These are phyloP conservation scores for Parus major DNA, from an alignment of 2,113 vertebrate species.

Conservation along the genomic window DNA sequence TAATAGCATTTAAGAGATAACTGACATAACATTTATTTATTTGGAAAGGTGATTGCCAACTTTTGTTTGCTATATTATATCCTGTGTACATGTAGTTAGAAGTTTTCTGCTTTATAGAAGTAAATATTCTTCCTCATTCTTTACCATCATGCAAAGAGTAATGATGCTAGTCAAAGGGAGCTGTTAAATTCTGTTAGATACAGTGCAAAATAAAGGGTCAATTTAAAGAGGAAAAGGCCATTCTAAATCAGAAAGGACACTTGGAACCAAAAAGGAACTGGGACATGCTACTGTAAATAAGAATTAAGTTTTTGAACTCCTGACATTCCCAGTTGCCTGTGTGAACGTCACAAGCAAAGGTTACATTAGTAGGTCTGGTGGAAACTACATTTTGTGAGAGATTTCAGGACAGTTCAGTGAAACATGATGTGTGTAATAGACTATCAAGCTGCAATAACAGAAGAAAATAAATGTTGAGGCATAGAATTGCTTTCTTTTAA, in stretches of 20 bases:
- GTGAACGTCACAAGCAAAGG: background rate
- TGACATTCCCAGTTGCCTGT: background rate
- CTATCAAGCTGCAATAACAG: background rate
- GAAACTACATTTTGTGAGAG: background rate
- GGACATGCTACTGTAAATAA: background rate
- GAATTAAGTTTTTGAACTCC: background rate
- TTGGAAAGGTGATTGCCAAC: background rate
- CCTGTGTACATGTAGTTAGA: background rate
- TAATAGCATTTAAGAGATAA: conserved; percentile 8
- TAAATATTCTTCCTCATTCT: background rate
- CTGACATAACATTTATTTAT: background rate
- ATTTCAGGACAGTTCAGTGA: background rate
- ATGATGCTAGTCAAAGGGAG: background rate
- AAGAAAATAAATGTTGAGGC: background rate
- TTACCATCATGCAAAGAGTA: background rate
- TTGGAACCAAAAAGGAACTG: background rate
- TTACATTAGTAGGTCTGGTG: background rate
- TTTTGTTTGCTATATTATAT: background rate
- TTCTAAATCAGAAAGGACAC: background rate
- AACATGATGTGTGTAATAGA: background rate
- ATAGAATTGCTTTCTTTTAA: background rate
- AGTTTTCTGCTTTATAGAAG: background rate
- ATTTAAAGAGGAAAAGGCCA: background rate
- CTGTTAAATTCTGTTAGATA: background rate
- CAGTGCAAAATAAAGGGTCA: background rate